Conservation (phyloP, 2,888 invertebrate species). For the Tortrix viridana region DNA sequence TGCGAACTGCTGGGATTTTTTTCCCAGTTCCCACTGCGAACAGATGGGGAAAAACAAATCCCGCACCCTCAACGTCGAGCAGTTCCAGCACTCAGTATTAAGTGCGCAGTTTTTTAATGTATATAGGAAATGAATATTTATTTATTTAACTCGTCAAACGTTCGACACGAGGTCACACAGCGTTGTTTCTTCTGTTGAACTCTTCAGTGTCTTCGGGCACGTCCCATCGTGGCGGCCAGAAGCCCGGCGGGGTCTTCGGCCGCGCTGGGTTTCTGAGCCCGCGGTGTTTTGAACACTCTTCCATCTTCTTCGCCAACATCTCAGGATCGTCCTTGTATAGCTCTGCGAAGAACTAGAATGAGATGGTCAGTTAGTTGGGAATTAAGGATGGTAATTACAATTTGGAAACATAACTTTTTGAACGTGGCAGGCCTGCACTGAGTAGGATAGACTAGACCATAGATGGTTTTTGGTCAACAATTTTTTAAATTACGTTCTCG, state of each 20-base stretch:
- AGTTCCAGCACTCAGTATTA: too few species aligned
- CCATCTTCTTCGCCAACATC: constrained; percentile 66
- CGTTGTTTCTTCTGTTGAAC: constrained; percentile 68
- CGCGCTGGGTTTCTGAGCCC: constrained; percentile 66
- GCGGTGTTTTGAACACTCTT: constrained; percentile 73
- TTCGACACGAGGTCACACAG: constrained; percentile 6
- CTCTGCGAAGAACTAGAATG: constrained; percentile 68
- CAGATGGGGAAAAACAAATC: too few species aligned
- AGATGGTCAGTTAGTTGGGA: not conserved
- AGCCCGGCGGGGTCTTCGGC: constrained; percentile 69
- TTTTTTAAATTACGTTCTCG: too few species aligned
- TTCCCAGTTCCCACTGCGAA: too few species aligned
- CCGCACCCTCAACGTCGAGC: too few species aligned
- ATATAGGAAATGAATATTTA: too few species aligned
- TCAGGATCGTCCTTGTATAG: constrained; percentile 69
- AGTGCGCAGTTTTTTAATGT: too few species aligned
- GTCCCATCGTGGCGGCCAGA: constrained; percentile 76
- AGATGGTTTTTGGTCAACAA: too few species aligned
- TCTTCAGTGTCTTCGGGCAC: constrained; percentile 74
- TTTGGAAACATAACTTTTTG: not conserved
- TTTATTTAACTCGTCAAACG: too few species aligned
- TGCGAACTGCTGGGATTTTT: too few species aligned
- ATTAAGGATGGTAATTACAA: not conserved
- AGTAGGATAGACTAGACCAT: too few species aligned
- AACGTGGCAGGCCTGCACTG: too few species aligned